Evolutionary conservation across 2,113 vertebrate genomes (phyloP), one percentile per base, ranked within the genome.

Genomic region (Leiothrix lutea): DNA sequence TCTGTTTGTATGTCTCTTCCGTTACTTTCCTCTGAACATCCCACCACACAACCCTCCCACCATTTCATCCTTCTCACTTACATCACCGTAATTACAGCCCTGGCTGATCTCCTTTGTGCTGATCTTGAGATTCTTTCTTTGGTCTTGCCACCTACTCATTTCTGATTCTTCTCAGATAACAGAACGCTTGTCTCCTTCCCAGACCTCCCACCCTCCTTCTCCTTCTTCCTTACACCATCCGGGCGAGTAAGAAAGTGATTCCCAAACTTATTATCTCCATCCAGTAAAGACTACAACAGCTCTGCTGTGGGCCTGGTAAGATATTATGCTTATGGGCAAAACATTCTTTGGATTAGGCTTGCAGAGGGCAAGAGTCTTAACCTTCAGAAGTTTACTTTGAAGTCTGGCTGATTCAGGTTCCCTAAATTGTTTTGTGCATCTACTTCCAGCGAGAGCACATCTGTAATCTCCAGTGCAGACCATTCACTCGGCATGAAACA

Each of bases 161-260:
- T 96, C 92, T 96, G 95, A 96, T 97, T 74, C 93, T 92, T 93
- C 94, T 96, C 94, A 96, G 94, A 97, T 96, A 96, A 96, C 93
- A 93, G 82, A 93, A 54, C 0, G 36, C 72, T 94, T 92, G 93
- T 90, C 95, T 97, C 85, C 85, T 95, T 96, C 96, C 91, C 94
- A 94, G 95, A 97, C 95, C 95, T 97, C 95, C 95, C 95, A 93
- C 94, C 56, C 84, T 91, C 45, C 85, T 95, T 83, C 74, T 71
- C 56, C 56, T 79, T 90, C 88, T 95, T 90, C 75, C 75, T 86
- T 80, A 54, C 75, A 77, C 79, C 88, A 92, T 90, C 88, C 24
- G 0, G 51, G 38, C 0, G 0, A 87, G 89, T 36, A 75, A 86
- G 89, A 84, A 86, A 86, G 66, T 51, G 36, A 86, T 96, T 95